Conservation (phyloP, 2,797 vertebrate species). For the Myotis myotis region DNA sequence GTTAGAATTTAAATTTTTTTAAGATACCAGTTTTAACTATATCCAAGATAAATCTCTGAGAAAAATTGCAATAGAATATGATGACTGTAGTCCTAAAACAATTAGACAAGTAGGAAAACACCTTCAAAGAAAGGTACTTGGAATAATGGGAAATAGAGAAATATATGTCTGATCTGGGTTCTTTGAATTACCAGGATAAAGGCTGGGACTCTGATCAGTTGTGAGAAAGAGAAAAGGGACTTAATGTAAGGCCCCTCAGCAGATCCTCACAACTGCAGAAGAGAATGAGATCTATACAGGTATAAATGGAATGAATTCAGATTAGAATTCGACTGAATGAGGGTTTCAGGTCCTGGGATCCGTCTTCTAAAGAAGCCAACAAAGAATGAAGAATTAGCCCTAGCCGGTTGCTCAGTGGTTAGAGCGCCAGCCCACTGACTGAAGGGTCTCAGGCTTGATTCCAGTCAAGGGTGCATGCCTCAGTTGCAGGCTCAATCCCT, state of each 20-base stretch:
- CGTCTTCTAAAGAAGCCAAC: neutral
- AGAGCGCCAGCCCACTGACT: too few species aligned
- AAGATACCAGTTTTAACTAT: neutral
- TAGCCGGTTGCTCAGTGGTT: too few species aligned
- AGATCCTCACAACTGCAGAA: neutral
- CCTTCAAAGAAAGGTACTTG: neutral
- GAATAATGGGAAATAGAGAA: neutral
- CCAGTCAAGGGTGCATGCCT: too few species aligned
- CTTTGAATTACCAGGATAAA: neutral
- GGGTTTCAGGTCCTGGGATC: neutral
- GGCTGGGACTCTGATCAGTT: neutral
- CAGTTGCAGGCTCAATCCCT: too few species aligned
- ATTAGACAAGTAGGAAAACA: neutral
- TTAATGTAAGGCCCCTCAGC: neutral
- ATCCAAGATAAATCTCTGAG: neutral
- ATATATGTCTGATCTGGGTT: neutral
- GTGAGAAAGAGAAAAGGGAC: neutral
- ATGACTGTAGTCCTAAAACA: neutral
- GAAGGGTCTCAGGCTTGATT: too few species aligned
- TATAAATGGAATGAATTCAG: neutral
- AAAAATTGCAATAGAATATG: neutral
- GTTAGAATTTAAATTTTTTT: neutral
- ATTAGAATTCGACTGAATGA: neutral
- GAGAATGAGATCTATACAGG: neutral
- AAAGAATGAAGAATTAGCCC: neutral